Conservation (phyloP, 2,113 vertebrate genomes). For the Hippocampus guttulatus region DNA sequence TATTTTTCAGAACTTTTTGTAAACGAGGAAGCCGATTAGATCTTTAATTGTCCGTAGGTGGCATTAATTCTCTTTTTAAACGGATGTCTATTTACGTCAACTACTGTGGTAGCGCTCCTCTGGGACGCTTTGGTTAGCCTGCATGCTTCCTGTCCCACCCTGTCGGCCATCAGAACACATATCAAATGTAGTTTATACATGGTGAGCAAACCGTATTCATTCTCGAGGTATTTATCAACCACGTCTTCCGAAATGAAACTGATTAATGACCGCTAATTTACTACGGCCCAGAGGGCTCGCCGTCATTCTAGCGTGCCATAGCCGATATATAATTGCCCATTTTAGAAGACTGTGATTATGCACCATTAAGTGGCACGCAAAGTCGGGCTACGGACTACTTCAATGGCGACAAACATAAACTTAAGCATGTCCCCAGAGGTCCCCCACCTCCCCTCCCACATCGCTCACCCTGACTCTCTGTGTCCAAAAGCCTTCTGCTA, state of each 20-base stretch:
- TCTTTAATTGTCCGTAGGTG: slow-evolving; percentile 6
- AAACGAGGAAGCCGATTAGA: slow-evolving; percentile 4
- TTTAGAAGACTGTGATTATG: slow-evolving; percentile 73
- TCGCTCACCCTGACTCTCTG: slow-evolving; percentile 41
- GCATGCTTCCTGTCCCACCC: slow-evolving; percentile 72
- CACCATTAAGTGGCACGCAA: slow-evolving; percentile 64
- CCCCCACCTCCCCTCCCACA: slow-evolving; percentile 41
- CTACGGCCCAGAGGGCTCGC: slow-evolving; percentile 64
- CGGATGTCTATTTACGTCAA: slow-evolving; percentile 33
- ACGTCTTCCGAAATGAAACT: slow-evolving; percentile 66
- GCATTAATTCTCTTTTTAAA: slow-evolving; percentile 53
- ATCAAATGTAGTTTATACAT: slow-evolving; percentile 57
- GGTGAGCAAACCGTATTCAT: slow-evolving; percentile 71
- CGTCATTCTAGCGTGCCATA: slow-evolving; percentile 60
- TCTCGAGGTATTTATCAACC: slow-evolving; percentile 68
- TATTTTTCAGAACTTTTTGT: slow-evolving; percentile 11
- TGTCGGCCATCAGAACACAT: slow-evolving; percentile 34
- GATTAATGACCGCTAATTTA: slow-evolving; percentile 76
- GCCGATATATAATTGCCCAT: slow-evolving; percentile 70
- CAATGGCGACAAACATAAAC: slow-evolving; percentile 68
- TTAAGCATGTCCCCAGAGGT: slow-evolving; percentile 51
- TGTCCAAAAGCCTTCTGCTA: slow-evolving; percentile 34
- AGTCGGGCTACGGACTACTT: slow-evolving; percentile 62
- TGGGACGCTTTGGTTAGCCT: slow-evolving; percentile 68
- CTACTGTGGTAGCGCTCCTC: slow-evolving; percentile 59